A percentile compares a stretch with the other conserved stretches of the same genome.
Evolutionary conservation across 2,797 vertebrate species (phyloP).

Genomic region (Centropyge bicolor): DNA sequence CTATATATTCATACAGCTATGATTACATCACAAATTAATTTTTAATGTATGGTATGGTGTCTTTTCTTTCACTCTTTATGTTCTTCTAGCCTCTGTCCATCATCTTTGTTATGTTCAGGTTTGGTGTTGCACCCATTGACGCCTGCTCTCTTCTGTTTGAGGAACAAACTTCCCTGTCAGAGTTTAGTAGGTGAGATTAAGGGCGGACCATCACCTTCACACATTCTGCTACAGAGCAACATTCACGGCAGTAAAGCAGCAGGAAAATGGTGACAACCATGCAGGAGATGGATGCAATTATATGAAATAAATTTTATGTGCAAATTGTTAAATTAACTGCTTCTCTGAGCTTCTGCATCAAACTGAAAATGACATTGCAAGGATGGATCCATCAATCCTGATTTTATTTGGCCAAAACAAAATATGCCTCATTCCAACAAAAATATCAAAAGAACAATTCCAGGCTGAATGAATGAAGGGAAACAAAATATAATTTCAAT

Average conservation of each 20-base stretch:
- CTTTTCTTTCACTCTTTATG: background rate
- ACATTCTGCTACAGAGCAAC: too few relatives aligned
- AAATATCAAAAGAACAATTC: background rate
- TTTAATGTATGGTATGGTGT: too few relatives aligned
- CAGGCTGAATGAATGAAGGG: too few relatives aligned
- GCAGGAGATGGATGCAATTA: too few relatives aligned
- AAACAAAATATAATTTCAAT: too few relatives aligned
- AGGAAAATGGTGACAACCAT: too few relatives aligned
- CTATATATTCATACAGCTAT: background rate
- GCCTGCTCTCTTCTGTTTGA: background rate
- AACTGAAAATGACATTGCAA: too few relatives aligned
- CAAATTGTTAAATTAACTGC: too few relatives aligned
- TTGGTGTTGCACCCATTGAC: background rate
- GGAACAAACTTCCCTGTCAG: background rate
- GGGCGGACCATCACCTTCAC: too few relatives aligned
- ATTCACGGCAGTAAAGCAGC: too few relatives aligned
- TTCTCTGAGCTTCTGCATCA: too few relatives aligned
- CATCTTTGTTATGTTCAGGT: background rate
- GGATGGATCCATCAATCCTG: background rate
- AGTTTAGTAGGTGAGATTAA: background rate
- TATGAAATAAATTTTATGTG: too few relatives aligned
- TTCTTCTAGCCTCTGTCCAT: background rate
- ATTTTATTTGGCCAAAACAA: background rate
- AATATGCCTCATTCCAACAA: background rate
- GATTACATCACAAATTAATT: background rate